Percentiles rank a stretch among this genome's conserved stretches.
Evolutionary conservation across 2,888 invertebrate species (phyloP).

Genomic region (Yponomeuta plumbellus): DNA sequence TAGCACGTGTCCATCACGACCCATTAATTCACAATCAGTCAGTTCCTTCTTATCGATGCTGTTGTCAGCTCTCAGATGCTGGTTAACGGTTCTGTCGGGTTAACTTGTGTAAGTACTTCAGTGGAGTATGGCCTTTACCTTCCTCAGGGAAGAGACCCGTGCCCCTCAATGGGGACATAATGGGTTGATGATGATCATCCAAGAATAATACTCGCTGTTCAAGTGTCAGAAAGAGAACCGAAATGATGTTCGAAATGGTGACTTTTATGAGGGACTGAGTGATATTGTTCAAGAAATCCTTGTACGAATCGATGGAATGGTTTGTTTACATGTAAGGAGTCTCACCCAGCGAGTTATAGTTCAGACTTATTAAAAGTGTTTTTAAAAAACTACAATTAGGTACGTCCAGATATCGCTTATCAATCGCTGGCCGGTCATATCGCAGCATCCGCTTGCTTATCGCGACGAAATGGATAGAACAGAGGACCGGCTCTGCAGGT

Average conservation of each 20-base stretch:
- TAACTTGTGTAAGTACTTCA: neutral
- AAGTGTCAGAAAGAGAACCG: too few relatives aligned
- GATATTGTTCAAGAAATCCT: too few relatives aligned
- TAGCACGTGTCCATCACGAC: constrained; percentile 2
- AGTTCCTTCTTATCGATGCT: neutral
- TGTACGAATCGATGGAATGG: too few relatives aligned
- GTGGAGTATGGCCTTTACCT: too few relatives aligned
- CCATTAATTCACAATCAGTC: neutral
- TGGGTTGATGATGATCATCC: too few relatives aligned
- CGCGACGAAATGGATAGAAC: neutral
- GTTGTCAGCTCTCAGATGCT: neutral
- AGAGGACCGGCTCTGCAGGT: neutral
- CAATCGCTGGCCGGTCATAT: constrained; percentile 21
- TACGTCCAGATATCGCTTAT: neutral
- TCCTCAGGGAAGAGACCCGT: too few relatives aligned
- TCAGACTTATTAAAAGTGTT: neutral
- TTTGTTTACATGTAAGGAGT: too few relatives aligned
- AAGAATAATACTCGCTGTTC: too few relatives aligned
- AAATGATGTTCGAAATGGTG: too few relatives aligned
- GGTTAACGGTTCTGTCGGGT: neutral
- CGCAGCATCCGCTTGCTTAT: constrained; percentile 24
- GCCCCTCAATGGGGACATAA: too few relatives aligned
- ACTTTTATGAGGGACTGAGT: too few relatives aligned
- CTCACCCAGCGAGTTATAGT: too few relatives aligned
- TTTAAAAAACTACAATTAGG: neutral